Evolutionary conservation across 2,888 invertebrate species (phyloP), one percentile per base, ranked within the genome.

Genomic region (Sinohyriopsis cumingii): DNA sequence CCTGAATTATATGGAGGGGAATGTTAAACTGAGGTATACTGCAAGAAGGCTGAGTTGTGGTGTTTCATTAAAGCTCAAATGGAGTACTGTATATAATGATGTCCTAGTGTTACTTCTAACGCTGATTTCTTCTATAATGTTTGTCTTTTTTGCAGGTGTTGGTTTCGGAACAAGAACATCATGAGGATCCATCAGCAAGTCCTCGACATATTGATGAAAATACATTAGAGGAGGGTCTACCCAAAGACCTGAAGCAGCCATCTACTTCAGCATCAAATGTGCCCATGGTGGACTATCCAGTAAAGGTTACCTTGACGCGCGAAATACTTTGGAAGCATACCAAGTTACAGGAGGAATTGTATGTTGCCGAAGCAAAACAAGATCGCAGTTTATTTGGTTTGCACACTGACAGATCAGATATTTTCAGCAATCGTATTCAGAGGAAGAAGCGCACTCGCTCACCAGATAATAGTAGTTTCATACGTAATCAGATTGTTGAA

Each of bases 111-210:
- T 15, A 22, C 19, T 22, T 55, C 53, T 62, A 12, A 53, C 1
- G 3, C 24, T 33, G 22, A 56, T 3, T 28, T 22, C 57, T 25
- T 24, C 6, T 53, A 0, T 24, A 55, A 20, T 60, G 5, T 55
- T 15, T 55, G 33, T 33, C 59, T 20, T 54, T 59, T 3, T 68
- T 73, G 54, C 67, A 84, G 84, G 84, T 84, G 12, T 63, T 83
- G 56, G 79, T 83, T 18, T 84, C 85, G 9, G 85, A 85, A 66
- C 82, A 82, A 60, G 84, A 81, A 67, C 82, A 80, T 28, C 57
- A 79, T 20, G 84, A 85, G 65, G 80, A 82, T 24, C 70, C 68
- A 25, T 63, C 68, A 19, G 67, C 72, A 15, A 78, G 73, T 68
- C 79, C 77, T 6, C 65, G 69, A 24, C 71, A 64, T n/a, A 69